Conservation (phyloP, 2,113 vertebrate genomes). For the Hippocampus abdominalis region DNA sequence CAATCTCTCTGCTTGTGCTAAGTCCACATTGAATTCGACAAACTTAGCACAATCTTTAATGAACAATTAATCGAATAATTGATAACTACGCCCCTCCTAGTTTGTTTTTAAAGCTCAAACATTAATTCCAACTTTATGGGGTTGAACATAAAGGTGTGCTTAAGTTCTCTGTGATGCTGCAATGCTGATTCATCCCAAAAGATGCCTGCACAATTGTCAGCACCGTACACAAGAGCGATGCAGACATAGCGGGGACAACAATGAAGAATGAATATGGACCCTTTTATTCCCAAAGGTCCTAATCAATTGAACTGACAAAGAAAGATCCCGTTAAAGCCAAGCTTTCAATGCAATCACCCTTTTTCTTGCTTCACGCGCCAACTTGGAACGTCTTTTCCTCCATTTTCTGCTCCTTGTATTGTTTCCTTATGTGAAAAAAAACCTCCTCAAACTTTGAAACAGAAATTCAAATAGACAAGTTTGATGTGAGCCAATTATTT, state of each 20-base stretch:
- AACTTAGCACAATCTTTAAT: background rate
- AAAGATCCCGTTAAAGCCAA: slow-evolving; percentile 34
- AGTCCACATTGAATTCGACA: background rate
- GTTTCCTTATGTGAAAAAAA: background rate
- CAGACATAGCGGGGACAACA: slow-evolving; percentile 25
- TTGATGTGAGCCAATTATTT: slow-evolving; percentile 8
- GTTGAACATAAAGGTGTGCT: slow-evolving; percentile 4
- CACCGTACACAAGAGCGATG: slow-evolving; percentile 9
- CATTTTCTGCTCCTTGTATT: background rate
- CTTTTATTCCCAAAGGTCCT: slow-evolving; percentile 40
- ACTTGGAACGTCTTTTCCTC: background rate
- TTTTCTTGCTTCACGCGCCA: slow-evolving; percentile 12
- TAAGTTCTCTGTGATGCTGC: slow-evolving; percentile 23
- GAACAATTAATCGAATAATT: background rate
- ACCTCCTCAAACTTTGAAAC: background rate
- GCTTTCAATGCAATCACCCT: slow-evolving; percentile 21
- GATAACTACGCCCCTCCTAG: background rate
- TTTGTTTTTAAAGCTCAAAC: background rate
- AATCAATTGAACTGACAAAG: slow-evolving; percentile 55
- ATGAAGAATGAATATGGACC: slow-evolving; percentile 37
- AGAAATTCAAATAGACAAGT: slow-evolving; percentile 4
- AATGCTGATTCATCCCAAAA: slow-evolving; percentile 55
- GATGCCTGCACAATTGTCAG: slow-evolving; percentile 21
- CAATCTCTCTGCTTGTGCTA: background rate
- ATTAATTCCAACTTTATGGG: background rate